Conservation (phyloP, 2,797 vertebrate genomes). For the Microctenopoma lineatum region DNA sequence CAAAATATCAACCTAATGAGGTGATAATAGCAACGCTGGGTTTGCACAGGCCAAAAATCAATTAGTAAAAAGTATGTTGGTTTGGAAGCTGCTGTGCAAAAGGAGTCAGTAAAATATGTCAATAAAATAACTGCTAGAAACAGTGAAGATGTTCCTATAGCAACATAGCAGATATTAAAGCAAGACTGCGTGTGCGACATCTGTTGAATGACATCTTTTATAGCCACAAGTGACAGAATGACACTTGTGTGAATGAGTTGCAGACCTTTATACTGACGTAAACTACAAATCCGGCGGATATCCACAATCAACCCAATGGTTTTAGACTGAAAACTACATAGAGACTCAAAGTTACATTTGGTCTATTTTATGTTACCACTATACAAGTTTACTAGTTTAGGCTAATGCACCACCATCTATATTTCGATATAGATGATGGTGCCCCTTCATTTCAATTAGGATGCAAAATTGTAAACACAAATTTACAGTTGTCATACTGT, state of each 20-base stretch:
- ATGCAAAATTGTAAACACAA: no score
- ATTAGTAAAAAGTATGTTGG: not conserved
- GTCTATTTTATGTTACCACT: not conserved
- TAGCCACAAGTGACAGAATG: not conserved
- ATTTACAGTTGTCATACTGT: no score
- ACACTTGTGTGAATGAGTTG: not conserved
- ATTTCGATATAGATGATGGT: no score
- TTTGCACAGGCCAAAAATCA: conserved; percentile 3
- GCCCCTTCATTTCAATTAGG: no score
- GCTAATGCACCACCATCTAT: not conserved
- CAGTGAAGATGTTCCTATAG: not conserved
- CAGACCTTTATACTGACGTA: not conserved
- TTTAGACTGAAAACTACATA: not conserved
- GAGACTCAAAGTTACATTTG: not conserved
- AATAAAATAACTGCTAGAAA: not conserved
- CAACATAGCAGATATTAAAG: conserved; percentile 7
- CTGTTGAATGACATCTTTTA: not conserved
- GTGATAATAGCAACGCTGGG: conserved; percentile 1
- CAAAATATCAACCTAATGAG: not conserved
- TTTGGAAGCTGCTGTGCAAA: conserved; percentile 1
- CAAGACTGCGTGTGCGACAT: not conserved
- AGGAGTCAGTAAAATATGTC: no score
- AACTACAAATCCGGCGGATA: no score
- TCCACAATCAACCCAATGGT: no score
- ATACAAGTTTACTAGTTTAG: not conserved